Evolutionary conservation across 2,113 vertebrate species (phyloP), one percentile per base, ranked within the genome.

Genomic region (Clarias gariepinus): DNA sequence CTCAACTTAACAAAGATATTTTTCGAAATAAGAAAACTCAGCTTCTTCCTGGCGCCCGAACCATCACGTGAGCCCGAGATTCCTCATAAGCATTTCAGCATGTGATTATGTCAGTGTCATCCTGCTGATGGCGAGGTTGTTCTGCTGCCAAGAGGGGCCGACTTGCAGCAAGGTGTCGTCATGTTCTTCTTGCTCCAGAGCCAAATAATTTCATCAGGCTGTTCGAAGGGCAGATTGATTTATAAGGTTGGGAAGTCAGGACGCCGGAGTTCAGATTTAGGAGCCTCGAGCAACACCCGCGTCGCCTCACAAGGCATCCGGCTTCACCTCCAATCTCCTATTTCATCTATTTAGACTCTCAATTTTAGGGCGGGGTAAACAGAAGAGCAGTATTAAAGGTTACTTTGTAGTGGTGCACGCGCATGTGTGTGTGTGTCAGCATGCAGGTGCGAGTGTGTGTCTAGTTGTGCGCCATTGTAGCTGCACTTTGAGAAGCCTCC

Each of bases 401-500:
- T 89, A 78, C 61, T 36, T 41, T 11, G 11, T 19, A 58, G 6
- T 9, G 16, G 55, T 66, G 58, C 82, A 41, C 8, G 11, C n/a
- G 55, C 33, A 41, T 55, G 60, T 4, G 52, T 58, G 61, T 61
- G 77, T 68, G 79, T 64, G 86, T 83, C 36, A 77, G 74, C 13
- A 57, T 41, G 47, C 52, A 47, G 9, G 33, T 28, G 74, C 30
- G 52, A 81, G 78, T 73, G 78, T 71, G 76, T 80, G 63, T 63
- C 78, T 82, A 30, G 58, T 55, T 86, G 81, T 81, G 71, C 41
- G 64, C 66, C 53, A 81, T 86, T 86, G 88, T 89, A 83, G 57
- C 36, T 58, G 77, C 86, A 71, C 83, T 80, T 89, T 89, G 61
- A 85, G 83, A 83, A 87, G 57, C 66, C 83, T 87, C 82, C 88